These are phyloP conservation scores for Oligia strigilis DNA, from an alignment of 2,888 invertebrate species.

Conservation along the genomic window DNA sequence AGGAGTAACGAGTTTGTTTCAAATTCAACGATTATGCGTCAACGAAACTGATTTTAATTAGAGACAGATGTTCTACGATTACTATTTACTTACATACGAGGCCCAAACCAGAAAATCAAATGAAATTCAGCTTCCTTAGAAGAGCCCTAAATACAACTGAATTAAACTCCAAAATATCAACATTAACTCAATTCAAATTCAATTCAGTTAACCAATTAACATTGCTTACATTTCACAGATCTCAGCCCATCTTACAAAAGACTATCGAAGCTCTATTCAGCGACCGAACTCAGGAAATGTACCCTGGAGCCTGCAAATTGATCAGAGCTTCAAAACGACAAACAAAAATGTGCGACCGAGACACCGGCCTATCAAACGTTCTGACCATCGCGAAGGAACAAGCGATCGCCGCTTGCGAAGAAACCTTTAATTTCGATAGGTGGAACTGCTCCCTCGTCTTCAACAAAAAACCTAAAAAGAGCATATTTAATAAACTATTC, in stretches of 20 bases:
- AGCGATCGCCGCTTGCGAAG: slow-evolving; percentile 91
- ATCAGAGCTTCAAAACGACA: slow-evolving; percentile 91
- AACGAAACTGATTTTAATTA: background rate
- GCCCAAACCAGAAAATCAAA: background rate
- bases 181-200: background rate
- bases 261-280: slow-evolving; percentile 83
- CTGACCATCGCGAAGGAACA: slow-evolving; percentile 90
- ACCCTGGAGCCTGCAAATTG: slow-evolving; percentile 90
- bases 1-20: slow-evolving; percentile 6
- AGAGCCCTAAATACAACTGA: background rate
- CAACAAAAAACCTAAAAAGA: slow-evolving; percentile 87
- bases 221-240: slow-evolving; percentile 74
- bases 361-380: slow-evolving; percentile 88
- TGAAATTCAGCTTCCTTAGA: background rate
- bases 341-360: slow-evolving; percentile 91
- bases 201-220: background rate
- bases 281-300: slow-evolving; percentile 77
- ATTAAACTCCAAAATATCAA: background rate
- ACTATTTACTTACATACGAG: background rate
- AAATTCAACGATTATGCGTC: background rate
- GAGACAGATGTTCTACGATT: background rate
- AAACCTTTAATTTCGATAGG: slow-evolving; percentile 92
- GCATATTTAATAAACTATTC: slow-evolving; percentile 91
- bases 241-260: slow-evolving; percentile 83
- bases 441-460: slow-evolving; percentile 93